Conservation (phyloP, 2,113 vertebrate species). For the Erythrolamprus reginae region DNA sequence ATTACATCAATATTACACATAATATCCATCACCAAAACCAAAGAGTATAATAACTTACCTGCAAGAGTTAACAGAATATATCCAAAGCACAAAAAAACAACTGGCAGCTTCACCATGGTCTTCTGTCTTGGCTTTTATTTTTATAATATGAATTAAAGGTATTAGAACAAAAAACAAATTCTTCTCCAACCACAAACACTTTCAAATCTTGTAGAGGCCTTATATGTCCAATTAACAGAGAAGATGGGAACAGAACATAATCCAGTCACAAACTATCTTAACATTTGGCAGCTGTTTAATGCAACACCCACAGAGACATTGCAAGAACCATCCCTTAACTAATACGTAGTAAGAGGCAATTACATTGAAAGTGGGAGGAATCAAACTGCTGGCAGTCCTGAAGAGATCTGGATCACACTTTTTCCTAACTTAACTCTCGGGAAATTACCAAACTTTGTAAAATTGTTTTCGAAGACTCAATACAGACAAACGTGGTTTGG, state of each 20-base stretch:
- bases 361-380: neutral
- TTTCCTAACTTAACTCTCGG: slow-evolving; percentile 1
- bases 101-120: slow-evolving; percentile 46
- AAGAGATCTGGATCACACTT: neutral
- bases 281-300: neutral
- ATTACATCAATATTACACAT: neutral
- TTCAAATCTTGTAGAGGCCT: neutral
- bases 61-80: slow-evolving; percentile 40
- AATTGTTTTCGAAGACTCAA: neutral
- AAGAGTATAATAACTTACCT: slow-evolving; percentile 45
- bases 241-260: neutral
- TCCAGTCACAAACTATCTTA: neutral
- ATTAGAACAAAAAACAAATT: neutral
- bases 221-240: neutral
- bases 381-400: slow-evolving; percentile 28
- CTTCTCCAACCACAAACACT: neutral
- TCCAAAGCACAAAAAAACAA: slow-evolving; percentile 34
- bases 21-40: neutral
- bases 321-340: neutral
- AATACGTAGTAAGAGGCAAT: neutral
- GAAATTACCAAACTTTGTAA: slow-evolving; percentile 45
- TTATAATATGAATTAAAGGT: neutral
- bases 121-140: neutral
- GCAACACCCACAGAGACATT: neutral
- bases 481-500: slow-evolving; percentile 28